Base-by-base conservation (phyloP, 1,140 invertebrate species). In the Drosophila lacteicornis region DNA sequence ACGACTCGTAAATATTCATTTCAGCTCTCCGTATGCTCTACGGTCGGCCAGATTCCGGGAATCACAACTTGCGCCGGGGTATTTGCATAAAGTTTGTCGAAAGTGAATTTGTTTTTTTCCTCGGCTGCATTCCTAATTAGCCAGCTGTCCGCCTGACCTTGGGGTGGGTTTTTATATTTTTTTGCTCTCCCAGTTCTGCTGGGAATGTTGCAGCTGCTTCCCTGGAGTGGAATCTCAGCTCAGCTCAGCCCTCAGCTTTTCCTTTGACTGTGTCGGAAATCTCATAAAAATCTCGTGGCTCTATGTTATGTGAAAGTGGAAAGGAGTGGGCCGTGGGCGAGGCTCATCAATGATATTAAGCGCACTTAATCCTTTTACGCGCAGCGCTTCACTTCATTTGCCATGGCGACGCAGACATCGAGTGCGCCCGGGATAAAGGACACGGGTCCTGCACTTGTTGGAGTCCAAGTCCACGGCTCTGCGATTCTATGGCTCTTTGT, bases 311-410 rank as follows among this genome's bases (percentile, higher is more conserved):
- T 61, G 66, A 62, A 67, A 50, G n/a, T 30, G 42, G 40, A 47
- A n/a, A n/a, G n/a, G 19, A 49, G 43, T n/a, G 45, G 42, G 40
- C 5, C 38, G 2, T 17, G 59, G 12, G 15, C 43, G 59, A 50
- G 75, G 74, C 85, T 90, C 85, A 90, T 90, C 85, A 90, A 90
- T 90, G 85, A 85, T 90, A 90, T 90, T 90, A 90, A 90, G 82
- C 82, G 86, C 76, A 76, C 85, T 82, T 90, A 90, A 90, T 90
- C 85, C 85, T 85, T 90, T 90, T 90, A 90, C 86, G 65, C 74
- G 79, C 61, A 58, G 62, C 67, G 73, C 79, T 75, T 80, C 77
- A 75, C 71, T 79, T 71, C 71, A 73, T 77, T 87, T 82, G 68
- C 49, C 70, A 66, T 66, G 67, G 70, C 81, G 36, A 55, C 68